Evolutionary conservation across 2,888 invertebrate genomes (phyloP).

Genomic region (Cheilosia vernalis): DNA sequence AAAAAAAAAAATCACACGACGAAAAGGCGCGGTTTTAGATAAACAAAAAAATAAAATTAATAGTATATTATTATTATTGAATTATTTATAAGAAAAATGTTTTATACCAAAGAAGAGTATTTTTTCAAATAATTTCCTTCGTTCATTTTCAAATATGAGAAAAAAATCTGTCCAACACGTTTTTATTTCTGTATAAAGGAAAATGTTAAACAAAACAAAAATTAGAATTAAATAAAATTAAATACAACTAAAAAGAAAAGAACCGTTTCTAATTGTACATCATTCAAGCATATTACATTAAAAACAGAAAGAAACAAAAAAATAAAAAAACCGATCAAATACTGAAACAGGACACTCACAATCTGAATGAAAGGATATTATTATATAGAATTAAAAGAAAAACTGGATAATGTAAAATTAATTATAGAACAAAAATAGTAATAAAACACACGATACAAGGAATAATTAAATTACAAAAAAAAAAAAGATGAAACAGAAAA

Average conservation of each 20-base stretch:
- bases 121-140: constrained; percentile 41
- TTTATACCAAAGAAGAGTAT: constrained; percentile 62
- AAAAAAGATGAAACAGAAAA: constrained; percentile 40
- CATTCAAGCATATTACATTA: constrained; percentile 48
- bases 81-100: constrained; percentile 60
- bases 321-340: constrained; percentile 35
- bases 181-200: constrained; percentile 42
- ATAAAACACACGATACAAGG: constrained; percentile 65
- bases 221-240: constrained; percentile 7
- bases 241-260: constrained; percentile 19
- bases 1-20: constrained; percentile 8
- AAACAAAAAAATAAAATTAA: constrained; percentile 32
- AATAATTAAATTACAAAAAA: constrained; percentile 63
- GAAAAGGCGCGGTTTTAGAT: constrained; percentile 41
- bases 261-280: constrained; percentile 62
- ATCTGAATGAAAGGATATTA: constrained; percentile 62
- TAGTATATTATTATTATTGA: constrained; percentile 58
- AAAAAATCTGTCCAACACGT: constrained; percentile 53
- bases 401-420: constrained; percentile 4
- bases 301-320: constrained; percentile 30
- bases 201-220: constrained; percentile 25
- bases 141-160: constrained; percentile 30
- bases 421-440: constrained; percentile 45
- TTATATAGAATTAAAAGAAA: constrained; percentile 51
- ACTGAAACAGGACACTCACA: constrained; percentile 61